These are phyloP conservation scores for Drosophila lini DNA, from an alignment of 1,140 invertebrate species.

Conservation along the genomic window DNA sequence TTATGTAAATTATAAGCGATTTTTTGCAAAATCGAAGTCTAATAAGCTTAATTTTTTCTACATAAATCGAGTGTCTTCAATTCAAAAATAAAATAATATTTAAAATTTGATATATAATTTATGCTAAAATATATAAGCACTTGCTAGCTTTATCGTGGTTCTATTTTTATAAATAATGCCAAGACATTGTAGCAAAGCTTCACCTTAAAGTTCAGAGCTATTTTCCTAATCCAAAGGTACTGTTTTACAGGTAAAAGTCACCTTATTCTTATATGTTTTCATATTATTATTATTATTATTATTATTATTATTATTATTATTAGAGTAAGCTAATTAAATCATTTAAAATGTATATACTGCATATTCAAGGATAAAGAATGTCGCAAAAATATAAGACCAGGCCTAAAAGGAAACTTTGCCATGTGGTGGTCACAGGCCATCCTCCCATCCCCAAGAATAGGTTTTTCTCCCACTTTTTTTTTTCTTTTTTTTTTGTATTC, in stretches of 20 bases:
- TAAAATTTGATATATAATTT: too few species aligned
- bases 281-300: too few species aligned
- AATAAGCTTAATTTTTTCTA: background rate
- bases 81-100: too few species aligned
- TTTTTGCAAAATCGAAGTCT: background rate
- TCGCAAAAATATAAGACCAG: conserved; percentile 1
- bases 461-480: conserved; percentile 8
- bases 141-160: background rate
- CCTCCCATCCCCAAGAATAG: background rate
- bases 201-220: background rate
- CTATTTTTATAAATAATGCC: background rate
- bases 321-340: background rate
- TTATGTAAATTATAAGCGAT: background rate
- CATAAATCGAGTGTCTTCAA: background rate
- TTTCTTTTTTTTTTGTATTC: conserved; percentile 28
- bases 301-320: too few species aligned
- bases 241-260: background rate
- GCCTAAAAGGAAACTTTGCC: conserved; percentile 3
- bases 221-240: background rate
- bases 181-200: background rate
- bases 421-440: conserved; percentile 33
- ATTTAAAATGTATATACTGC: background rate
- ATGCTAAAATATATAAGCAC: too few species aligned
- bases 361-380: background rate
- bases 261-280: accelerated